These are phyloP conservation scores for Heliornis fulica DNA, from an alignment of 2,113 vertebrate species.

Conservation along the genomic window DNA sequence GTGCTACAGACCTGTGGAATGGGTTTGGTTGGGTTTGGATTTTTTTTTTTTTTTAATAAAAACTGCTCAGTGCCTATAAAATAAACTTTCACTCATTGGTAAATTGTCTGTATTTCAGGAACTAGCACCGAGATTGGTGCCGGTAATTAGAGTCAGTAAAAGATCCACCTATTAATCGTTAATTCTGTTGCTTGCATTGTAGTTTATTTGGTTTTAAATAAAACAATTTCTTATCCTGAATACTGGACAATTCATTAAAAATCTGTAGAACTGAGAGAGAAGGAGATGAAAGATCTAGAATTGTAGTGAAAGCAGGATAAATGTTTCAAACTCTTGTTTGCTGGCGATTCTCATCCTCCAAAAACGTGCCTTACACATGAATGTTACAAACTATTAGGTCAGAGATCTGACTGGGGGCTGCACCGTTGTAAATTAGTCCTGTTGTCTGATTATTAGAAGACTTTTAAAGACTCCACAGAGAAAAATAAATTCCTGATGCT, in stretches of 20 bases:
- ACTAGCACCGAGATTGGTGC: neutral
- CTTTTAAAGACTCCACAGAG: conserved; percentile 18
- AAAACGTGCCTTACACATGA: neutral
- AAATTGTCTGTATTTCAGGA: neutral
- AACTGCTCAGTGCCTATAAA: neutral
- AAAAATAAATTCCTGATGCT: conserved; percentile 26
- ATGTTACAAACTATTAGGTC: neutral
- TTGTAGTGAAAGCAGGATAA: neutral
- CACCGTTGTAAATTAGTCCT: neutral
- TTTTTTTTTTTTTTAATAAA: neutral
- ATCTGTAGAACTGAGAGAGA: neutral
- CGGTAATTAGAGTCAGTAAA: neutral
- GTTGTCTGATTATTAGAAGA: neutral
- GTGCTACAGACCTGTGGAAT: neutral
- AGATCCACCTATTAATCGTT: neutral
- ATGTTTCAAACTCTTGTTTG: neutral
- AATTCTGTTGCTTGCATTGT: neutral
- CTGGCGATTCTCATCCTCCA: neutral
- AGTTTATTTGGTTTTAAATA: neutral
- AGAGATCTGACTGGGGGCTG: neutral
- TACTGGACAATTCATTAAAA: neutral
- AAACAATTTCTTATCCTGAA: neutral
- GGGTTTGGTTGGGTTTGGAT: neutral
- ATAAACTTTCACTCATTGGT: neutral
- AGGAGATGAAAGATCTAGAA: neutral